phyloP scores from a whole-genome alignment of 2,113 vertebrate genomes.

The Daboia siamensis region DNA sequence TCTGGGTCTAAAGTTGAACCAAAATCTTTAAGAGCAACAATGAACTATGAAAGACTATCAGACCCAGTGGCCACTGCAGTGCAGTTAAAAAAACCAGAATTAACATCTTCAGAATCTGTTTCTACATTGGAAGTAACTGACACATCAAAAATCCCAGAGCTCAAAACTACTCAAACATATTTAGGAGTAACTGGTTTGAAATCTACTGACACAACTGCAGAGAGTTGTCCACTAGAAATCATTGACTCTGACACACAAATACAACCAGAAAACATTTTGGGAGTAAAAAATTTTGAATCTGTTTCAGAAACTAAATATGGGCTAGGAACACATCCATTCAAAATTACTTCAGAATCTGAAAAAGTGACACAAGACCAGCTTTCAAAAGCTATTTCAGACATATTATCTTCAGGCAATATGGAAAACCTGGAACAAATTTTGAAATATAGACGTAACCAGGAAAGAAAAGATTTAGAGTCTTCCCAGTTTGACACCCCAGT shows the following conservation, averaged over 20 bases:
- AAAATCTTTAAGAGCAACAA: background rate
- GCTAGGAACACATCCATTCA: background rate
- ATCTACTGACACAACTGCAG: background rate
- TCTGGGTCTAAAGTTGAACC: background rate
- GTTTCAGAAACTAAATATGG: background rate
- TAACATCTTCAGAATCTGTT: background rate
- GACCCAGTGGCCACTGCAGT: background rate
- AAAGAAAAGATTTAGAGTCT: background rate
- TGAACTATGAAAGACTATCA: background rate
- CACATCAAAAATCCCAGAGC: background rate
- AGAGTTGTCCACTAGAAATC: background rate
- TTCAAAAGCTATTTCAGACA: background rate
- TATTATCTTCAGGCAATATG: background rate
- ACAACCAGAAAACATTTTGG: background rate
- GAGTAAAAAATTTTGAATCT: background rate
- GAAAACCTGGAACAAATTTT: background rate
- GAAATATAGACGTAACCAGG: background rate
- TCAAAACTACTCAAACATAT: background rate
- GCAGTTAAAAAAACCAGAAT: background rate
- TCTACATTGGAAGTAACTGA: background rate
- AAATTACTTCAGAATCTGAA: slow-evolving; percentile 1
- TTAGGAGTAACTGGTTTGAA: background rate
- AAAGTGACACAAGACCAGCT: background rate
- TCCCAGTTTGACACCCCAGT: no score
- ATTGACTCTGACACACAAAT: background rate